Percentiles rank a stretch among this genome's conserved stretches.
phyloP scores from a whole-genome alignment of 2,797 vertebrate genomes.

The Buphagus erythrorhynchus region DNA sequence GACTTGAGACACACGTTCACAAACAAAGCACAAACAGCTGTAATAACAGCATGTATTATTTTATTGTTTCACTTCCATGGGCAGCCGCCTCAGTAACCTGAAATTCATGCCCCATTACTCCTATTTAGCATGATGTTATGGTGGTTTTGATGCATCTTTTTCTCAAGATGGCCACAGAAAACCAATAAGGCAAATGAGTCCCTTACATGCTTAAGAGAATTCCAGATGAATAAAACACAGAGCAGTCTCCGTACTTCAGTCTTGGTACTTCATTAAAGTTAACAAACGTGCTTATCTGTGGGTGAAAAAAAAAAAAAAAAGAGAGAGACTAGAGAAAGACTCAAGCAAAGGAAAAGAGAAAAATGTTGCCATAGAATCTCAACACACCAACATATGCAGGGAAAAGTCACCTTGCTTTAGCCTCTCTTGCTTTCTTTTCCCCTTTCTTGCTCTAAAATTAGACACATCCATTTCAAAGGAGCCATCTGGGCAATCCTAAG shows the following conservation, averaged over 20 bases:
- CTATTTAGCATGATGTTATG: background rate
- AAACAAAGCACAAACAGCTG: background rate
- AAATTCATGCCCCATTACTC: background rate
- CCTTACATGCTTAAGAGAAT: background rate
- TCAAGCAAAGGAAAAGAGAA: background rate
- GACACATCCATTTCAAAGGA: slow-evolving; percentile 41
- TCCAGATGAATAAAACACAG: background rate
- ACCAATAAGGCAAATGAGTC: background rate
- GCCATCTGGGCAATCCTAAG: slow-evolving; percentile 16
- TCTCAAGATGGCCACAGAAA: background rate
- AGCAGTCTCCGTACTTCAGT: background rate
- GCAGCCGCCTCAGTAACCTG: background rate
- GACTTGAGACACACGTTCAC: background rate
- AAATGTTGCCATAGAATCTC: background rate
- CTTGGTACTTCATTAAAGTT: slow-evolving; percentile 5
- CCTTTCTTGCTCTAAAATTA: slow-evolving; percentile 51
- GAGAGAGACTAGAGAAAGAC: background rate
- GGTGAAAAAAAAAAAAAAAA: accelerated
- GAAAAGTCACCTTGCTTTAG: slow-evolving; percentile 42
- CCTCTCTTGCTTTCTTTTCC: background rate
- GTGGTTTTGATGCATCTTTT: background rate
- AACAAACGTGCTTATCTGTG: accelerated
- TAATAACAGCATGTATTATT: background rate
- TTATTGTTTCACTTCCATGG: background rate
- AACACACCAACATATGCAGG: background rate